Evolutionary conservation across 2,113 vertebrate species (phyloP).

Genomic region (Eudorcas thomsonii): DNA sequence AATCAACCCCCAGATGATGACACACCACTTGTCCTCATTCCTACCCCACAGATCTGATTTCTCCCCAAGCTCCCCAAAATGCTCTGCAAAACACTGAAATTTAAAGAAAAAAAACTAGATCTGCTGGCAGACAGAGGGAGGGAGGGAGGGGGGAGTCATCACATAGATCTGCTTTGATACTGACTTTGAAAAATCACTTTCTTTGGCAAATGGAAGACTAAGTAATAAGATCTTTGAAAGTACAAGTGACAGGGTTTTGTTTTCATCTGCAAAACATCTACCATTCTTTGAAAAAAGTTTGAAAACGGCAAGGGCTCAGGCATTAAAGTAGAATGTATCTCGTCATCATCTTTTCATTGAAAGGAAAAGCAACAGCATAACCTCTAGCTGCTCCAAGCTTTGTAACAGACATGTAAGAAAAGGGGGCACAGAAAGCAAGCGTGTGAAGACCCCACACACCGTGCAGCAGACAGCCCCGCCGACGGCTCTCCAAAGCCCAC

Average conservation of each 20-base stretch:
- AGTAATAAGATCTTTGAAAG: background rate
- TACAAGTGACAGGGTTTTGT: background rate
- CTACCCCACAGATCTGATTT: background rate
- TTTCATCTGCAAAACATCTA: background rate
- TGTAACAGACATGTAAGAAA: background rate
- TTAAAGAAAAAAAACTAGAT: background rate
- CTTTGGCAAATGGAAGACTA: background rate
- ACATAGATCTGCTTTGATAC: background rate
- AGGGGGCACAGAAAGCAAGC: background rate
- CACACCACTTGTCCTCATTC: background rate
- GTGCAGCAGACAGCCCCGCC: no score
- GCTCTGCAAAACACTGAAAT: background rate
- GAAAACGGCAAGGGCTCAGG: background rate
- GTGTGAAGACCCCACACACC: background rate
- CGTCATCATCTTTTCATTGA: background rate
- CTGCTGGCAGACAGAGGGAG: background rate
- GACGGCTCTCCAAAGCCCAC: background rate
- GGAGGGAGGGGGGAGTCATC: background rate
- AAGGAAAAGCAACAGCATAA: background rate
- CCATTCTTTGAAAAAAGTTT: background rate
- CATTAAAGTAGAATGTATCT: background rate
- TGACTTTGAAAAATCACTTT: background rate
- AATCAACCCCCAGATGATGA: background rate
- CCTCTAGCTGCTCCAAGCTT: background rate
- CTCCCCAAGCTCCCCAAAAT: background rate